Evolutionary conservation across 2,888 invertebrate genomes (phyloP).

Genomic region (Suillia variegata): DNA sequence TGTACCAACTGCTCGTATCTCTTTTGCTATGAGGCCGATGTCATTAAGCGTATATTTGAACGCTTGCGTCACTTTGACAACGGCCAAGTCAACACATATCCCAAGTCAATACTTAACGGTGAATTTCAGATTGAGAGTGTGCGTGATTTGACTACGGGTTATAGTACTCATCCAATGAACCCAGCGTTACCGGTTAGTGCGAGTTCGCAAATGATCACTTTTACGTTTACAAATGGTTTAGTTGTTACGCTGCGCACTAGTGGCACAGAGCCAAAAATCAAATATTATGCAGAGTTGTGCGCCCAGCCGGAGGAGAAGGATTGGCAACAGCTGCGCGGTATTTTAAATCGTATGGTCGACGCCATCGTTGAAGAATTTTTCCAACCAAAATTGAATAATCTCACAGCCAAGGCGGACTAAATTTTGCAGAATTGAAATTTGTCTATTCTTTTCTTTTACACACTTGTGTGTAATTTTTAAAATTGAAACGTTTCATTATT

Average conservation of each 20-base stretch:
- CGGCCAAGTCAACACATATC: slow-evolving; percentile 69
- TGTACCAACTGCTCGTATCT: slow-evolving; percentile 87
- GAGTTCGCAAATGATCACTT: slow-evolving; percentile 90
- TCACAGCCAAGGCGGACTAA: slow-evolving; percentile 53
- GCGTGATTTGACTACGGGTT: slow-evolving; percentile 85
- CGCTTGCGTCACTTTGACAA: slow-evolving; percentile 75
- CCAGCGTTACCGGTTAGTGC: slow-evolving; percentile 73
- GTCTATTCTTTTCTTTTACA: too few species aligned
- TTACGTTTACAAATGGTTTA: slow-evolving; percentile 85
- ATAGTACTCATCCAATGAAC: slow-evolving; percentile 73
- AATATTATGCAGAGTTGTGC: slow-evolving; percentile 94
- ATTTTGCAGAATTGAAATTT: too few species aligned
- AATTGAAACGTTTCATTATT: too few species aligned
- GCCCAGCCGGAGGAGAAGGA: slow-evolving; percentile 72
- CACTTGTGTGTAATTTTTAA: too few species aligned
- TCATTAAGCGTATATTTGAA: slow-evolving; percentile 78
- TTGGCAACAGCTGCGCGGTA: slow-evolving; percentile 66
- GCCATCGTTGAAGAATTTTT: slow-evolving; percentile 81
- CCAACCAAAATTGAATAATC: slow-evolving; percentile 74
- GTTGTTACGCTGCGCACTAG: slow-evolving; percentile 90
- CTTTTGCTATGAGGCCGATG: slow-evolving; percentile 76
- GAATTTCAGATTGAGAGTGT: slow-evolving; percentile 72
- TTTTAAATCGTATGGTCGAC: slow-evolving; percentile 75
- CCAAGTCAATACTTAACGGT: slow-evolving; percentile 67
- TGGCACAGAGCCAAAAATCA: slow-evolving; percentile 99